These are phyloP conservation scores for Cichlasoma orientale DNA, from an alignment of 2,797 vertebrate genomes.

Conservation along the genomic window DNA sequence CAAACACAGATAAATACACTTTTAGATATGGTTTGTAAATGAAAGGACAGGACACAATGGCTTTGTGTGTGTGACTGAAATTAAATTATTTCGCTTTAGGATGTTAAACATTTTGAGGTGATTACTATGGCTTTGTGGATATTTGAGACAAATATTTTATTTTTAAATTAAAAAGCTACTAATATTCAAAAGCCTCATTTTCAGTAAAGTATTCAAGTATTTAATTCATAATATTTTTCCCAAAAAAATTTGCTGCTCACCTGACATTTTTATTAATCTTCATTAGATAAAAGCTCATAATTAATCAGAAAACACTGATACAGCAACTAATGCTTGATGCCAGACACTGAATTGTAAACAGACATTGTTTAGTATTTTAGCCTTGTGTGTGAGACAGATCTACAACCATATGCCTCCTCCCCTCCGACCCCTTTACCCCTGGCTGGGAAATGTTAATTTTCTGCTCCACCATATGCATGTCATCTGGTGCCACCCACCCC, in stretches of 20 bases:
- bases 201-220: not conserved
- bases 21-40: not conserved
- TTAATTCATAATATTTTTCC: not conserved
- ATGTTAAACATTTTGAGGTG: not conserved
- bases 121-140: not conserved
- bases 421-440: constrained; percentile 43
- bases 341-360: too few relatives aligned
- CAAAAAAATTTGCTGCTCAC: not conserved
- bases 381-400: constrained; percentile 68
- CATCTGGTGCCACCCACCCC: constrained; percentile 63
- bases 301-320: not conserved
- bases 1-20: not conserved
- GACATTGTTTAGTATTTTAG: not conserved
- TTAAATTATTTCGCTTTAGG: rapidly evolving
- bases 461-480: constrained; percentile 72
- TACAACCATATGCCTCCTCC: constrained; percentile 42
- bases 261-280: not conserved
- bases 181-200: not conserved
- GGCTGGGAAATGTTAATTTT: constrained; percentile 67
- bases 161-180: not conserved
- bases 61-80: not conserved
- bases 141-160: not conserved
- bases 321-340: not conserved
- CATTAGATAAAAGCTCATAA: not conserved
- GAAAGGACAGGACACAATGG: not conserved